Conservation (phyloP, 35 echinoderm and acorn worm species). For the Ophiothrix spiculata region DNA sequence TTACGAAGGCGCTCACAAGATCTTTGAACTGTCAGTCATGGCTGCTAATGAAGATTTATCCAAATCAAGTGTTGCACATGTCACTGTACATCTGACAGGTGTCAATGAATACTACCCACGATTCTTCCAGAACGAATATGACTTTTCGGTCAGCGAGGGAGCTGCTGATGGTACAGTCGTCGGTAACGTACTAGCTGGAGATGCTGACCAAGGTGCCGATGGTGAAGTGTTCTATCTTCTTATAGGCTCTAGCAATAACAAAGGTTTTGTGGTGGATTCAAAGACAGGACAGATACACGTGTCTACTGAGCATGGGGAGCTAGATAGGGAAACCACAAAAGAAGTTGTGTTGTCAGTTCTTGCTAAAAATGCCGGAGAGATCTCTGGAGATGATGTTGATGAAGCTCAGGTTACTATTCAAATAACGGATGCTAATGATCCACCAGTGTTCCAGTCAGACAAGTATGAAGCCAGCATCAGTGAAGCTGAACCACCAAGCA, state of each 20-base stretch:
- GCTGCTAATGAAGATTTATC: constrained; percentile 63
- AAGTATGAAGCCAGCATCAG: constrained; percentile 66
- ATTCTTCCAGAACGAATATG: constrained; percentile 70
- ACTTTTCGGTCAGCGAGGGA: constrained; percentile 84
- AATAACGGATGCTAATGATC: constrained; percentile 89
- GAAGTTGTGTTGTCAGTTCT: constrained; percentile 57
- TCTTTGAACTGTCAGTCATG: constrained; percentile 56
- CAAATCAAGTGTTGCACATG: constrained; percentile 60
- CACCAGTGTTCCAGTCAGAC: constrained; percentile 72
- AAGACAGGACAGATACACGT: constrained; percentile 73
- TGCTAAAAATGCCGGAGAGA: constrained; percentile 78
- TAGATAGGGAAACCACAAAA: constrained; percentile 70
- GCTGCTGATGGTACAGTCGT: constrained; percentile 72
- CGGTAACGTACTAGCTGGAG: constrained; percentile 62
- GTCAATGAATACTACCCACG: constrained; percentile 83
- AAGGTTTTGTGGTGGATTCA: constrained; percentile 76
- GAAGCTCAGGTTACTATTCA: constrained; percentile 64
- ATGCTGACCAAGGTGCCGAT: constrained; percentile 79
- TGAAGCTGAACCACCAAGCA: constrained; percentile 54
- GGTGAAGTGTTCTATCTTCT: constrained; percentile 77
- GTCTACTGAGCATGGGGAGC: constrained; percentile 59
- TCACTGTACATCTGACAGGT: constrained; percentile 67
- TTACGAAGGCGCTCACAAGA: constrained; percentile 57
- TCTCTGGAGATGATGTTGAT: constrained; percentile 73
- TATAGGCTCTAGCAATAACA: constrained; percentile 74